Conservation (phyloP, 2,797 vertebrate species). For the Cottoperca gobio region DNA sequence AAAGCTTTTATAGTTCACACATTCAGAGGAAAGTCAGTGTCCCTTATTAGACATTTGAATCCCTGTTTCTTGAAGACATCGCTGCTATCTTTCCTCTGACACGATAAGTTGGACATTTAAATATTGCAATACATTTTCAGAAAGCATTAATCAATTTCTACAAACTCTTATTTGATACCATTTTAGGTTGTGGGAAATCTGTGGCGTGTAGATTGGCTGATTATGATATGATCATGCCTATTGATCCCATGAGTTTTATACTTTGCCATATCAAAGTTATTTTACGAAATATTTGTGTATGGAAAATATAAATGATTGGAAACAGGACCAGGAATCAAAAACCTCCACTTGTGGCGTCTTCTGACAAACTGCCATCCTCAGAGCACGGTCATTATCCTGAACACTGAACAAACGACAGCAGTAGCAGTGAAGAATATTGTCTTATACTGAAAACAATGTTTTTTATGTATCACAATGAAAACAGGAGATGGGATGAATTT, state of each 20-base stretch:
- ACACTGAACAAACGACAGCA: too few species aligned
- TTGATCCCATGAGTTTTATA: constrained; percentile 35
- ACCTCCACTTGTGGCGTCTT: neutral
- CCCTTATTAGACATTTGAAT: constrained; percentile 90
- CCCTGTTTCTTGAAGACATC: constrained; percentile 90
- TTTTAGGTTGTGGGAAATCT: constrained; percentile 73
- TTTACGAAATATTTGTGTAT: neutral
- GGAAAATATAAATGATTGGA: neutral
- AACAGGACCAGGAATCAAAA: neutral
- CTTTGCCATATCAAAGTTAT: neutral
- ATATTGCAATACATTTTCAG: constrained; percentile 88
- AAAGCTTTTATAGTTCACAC: constrained; percentile 93
- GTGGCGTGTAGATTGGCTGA: constrained; percentile 40
- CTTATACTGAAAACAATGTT: too few species aligned
- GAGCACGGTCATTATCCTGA: too few species aligned
- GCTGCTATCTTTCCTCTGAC: constrained; percentile 84
- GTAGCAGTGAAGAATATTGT: too few species aligned
- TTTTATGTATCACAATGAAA: too few species aligned
- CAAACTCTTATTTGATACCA: constrained; percentile 89
- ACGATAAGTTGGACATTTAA: constrained; percentile 90
- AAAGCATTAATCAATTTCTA: constrained; percentile 90
- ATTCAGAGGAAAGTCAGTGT: constrained; percentile 89
- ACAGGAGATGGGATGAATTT: too few species aligned
- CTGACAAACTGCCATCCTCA: neutral
- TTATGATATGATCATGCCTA: constrained; percentile 32